phyloP scores from a whole-genome alignment of 2,113 vertebrate genomes.

The Trachemys scripta region DNA sequence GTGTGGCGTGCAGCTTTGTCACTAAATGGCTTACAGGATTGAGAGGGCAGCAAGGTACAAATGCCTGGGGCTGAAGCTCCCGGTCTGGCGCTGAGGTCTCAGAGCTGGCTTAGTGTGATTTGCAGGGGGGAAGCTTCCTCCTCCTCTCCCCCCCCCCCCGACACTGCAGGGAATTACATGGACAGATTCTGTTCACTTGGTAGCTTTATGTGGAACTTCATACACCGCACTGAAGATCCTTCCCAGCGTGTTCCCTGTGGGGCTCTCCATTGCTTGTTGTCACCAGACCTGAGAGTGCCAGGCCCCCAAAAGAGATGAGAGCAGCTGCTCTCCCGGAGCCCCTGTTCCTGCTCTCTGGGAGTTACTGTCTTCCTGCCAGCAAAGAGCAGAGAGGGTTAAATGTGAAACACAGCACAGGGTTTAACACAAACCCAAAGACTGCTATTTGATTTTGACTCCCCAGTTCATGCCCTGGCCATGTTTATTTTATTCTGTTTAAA shows the following conservation, averaged over 20 bases:
- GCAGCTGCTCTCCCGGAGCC: not conserved
- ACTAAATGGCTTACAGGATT: not conserved
- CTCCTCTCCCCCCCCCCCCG: not conserved
- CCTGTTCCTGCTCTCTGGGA: not conserved
- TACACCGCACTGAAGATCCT: not conserved
- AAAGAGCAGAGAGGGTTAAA: not conserved
- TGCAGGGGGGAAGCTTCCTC: not conserved
- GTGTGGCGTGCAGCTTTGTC: not conserved
- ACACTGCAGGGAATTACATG: not conserved
- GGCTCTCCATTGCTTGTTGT: not conserved
- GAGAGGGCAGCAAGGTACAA: not conserved
- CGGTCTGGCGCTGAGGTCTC: not conserved
- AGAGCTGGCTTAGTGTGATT: not conserved
- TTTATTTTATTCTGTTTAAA: not conserved
- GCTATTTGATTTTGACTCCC: not conserved
- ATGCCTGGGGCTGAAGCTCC: not conserved
- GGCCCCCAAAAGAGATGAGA: not conserved
- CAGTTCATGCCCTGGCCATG: not conserved
- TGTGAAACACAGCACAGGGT: not conserved
- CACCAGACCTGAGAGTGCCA: not conserved
- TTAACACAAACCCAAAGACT: not conserved
- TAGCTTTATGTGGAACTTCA: not conserved
- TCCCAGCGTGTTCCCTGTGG: accelerated
- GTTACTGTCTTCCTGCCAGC: not conserved
- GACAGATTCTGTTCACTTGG: not conserved